These are phyloP conservation scores for Monopis laevigella DNA, from an alignment of 2,888 invertebrate species.

Conservation along the genomic window DNA sequence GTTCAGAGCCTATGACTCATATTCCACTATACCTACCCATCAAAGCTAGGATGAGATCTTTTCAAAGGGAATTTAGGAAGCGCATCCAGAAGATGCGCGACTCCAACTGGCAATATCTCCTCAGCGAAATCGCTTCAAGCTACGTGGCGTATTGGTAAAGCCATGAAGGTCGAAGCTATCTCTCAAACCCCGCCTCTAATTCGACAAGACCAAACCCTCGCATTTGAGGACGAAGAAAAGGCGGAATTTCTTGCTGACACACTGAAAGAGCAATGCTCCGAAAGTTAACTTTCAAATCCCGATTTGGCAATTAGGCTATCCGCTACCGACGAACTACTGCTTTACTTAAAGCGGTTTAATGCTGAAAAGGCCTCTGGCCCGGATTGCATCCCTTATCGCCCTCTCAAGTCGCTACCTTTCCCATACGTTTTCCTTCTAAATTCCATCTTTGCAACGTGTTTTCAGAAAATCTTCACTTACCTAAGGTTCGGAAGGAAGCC, in stretches of 20 bases:
- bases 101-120: not conserved
- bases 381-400: too few relatives aligned
- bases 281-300: not conserved
- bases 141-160: not conserved
- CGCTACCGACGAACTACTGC: too few relatives aligned
- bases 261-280: not conserved
- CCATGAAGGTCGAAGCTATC: not conserved
- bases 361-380: too few relatives aligned
- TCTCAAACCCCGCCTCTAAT: not conserved
- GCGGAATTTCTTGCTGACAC: not conserved
- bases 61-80: not conserved
- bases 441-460: not conserved
- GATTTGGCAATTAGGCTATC: too few relatives aligned
- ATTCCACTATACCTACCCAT: not conserved
- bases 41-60: not conserved
- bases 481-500: not conserved
- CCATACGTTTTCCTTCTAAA: not conserved
- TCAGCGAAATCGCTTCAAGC: not conserved
- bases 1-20: not conserved
- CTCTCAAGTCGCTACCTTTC: not conserved
- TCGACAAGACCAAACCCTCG: not conserved
- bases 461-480: not conserved
- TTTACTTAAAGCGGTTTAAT: too few relatives aligned
- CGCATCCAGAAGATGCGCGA: not conserved
- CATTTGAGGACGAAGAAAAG: slow-evolving; percentile 1